Conservation (phyloP, 2,888 invertebrate genomes). For the Marronus borbonicus region DNA sequence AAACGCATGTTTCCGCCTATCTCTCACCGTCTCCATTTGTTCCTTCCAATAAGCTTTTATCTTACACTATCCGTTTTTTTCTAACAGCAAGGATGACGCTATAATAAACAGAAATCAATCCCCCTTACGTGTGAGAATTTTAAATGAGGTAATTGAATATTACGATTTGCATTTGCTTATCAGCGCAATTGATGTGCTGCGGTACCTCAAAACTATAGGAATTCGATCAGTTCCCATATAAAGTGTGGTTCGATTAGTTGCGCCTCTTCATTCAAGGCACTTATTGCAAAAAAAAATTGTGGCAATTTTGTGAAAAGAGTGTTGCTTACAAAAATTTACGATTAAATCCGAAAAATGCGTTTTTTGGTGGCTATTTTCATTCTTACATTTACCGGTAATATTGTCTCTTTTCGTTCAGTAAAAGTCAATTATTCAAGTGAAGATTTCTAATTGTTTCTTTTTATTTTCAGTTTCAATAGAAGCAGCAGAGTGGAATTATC, state of each 20-base stretch:
- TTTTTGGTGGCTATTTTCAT: background rate
- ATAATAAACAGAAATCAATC: constrained; percentile 8
- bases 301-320: no score
- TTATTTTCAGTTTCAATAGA: constrained; percentile 10
- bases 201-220: background rate
- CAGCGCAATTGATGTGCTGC: constrained; percentile 5
- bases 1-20: background rate
- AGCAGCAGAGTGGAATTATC: constrained; percentile 8
- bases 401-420: background rate
- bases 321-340: background rate
- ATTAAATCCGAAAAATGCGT: background rate
- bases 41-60: background rate
- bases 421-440: background rate
- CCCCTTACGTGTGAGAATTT: background rate
- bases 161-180: background rate
- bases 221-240: background rate
- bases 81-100: background rate
- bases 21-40: background rate
- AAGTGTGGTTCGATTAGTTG: background rate
- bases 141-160: constrained; percentile 19
- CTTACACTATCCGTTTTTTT: background rate
- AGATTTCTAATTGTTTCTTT: background rate
- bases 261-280: background rate
- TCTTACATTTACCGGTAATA: background rate
- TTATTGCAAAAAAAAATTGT: background rate